A percentile compares a stretch with the other conserved stretches of the same genome.
Evolutionary conservation across 2,113 vertebrate species (phyloP).

Genomic region (Epinephelus moara): DNA sequence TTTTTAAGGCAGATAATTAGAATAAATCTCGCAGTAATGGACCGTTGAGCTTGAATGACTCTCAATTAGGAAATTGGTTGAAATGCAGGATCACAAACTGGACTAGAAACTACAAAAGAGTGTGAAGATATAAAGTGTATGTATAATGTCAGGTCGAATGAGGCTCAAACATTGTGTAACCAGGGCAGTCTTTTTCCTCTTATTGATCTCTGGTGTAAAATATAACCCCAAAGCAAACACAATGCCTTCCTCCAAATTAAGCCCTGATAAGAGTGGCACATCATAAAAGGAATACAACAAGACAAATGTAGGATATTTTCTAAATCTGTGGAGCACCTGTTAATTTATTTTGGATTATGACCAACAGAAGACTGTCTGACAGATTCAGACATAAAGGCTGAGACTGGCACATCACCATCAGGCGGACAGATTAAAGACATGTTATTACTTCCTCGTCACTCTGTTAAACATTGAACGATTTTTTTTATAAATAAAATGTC

Average conservation of each 20-base stretch:
- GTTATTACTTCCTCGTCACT: slow-evolving; percentile 11
- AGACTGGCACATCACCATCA: background rate
- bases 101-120: background rate
- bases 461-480: slow-evolving; percentile 17
- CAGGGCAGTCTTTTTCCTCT: slow-evolving; percentile 14
- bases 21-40: background rate
- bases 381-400: slow-evolving; percentile 1
- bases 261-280: background rate
- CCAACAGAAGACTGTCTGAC: background rate
- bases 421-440: background rate
- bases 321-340: background rate
- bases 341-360: background rate
- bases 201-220: slow-evolving; percentile 55
- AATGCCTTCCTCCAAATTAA: background rate
- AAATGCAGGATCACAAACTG: background rate
- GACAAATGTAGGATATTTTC: background rate
- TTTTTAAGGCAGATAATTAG: background rate
- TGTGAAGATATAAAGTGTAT: background rate
- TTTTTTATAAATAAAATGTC: background rate
- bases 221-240: slow-evolving; percentile 55
- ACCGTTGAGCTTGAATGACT: background rate
- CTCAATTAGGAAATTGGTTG: background rate
- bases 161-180: slow-evolving; percentile 56
- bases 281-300: background rate
- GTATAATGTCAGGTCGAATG: background rate